Conservation (phyloP, 2,888 invertebrate species). For the Protodeltote pygarga region DNA sequence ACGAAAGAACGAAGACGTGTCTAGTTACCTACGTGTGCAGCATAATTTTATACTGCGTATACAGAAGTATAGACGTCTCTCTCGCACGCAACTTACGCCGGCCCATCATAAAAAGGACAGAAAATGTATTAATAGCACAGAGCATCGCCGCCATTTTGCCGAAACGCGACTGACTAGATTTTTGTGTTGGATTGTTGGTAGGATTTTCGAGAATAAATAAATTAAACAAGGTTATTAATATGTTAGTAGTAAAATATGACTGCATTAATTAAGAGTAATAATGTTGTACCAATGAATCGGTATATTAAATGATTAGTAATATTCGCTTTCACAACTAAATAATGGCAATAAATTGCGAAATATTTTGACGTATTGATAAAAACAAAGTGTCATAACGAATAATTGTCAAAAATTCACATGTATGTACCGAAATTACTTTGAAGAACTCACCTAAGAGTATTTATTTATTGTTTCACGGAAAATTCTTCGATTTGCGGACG, state of each 20-base stretch:
- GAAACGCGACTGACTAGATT: constrained; percentile 75
- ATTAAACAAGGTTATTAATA: constrained; percentile 31
- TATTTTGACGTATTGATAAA: constrained; percentile 46
- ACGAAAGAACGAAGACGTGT: constrained; percentile 84
- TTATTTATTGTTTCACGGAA: constrained; percentile 74
- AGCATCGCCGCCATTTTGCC: constrained; percentile 83
- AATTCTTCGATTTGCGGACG: constrained; percentile 83
- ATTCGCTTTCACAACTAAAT: constrained; percentile 46
- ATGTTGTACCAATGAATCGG: constrained; percentile 22
- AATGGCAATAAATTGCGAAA: constrained; percentile 65
- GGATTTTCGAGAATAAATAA: constrained; percentile 52
- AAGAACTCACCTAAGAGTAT: constrained; percentile 70
- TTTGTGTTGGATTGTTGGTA: constrained; percentile 61
- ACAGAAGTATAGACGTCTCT: constrained; percentile 70
- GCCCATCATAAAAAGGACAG: constrained; percentile 61
- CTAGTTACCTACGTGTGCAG: constrained; percentile 82
- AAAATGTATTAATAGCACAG: constrained; percentile 79
- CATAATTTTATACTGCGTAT: constrained; percentile 71
- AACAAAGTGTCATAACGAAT: constrained; percentile 47
- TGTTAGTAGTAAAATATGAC: constrained; percentile 14
- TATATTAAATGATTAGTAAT: constrained; percentile 39
- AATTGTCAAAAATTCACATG: constrained; percentile 39
- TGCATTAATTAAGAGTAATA: constrained; percentile 24
- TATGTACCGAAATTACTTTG: constrained; percentile 33
- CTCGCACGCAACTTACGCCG: constrained; percentile 48